Evolutionary conservation across 2,888 invertebrate species (phyloP), one percentile per base, ranked within the genome.

Genomic region (Nemapogon koenigi): DNA sequence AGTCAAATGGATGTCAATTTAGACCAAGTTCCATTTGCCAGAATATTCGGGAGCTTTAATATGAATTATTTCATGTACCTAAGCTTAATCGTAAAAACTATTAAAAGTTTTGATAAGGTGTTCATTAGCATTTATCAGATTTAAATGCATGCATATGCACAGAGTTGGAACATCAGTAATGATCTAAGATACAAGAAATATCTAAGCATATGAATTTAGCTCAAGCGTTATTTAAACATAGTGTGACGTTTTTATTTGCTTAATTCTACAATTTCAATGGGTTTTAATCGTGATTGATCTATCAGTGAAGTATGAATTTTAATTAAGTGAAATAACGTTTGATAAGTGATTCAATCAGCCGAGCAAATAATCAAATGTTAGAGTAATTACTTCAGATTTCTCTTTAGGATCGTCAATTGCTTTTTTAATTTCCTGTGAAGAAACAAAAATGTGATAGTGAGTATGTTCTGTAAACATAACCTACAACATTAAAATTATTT

Each of bases 361-460:
- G 73, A 73, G 66, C 70, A 70, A 64, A 62, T 59, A 67, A 65
- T 58, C 58, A 35, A 39, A 39, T 39, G 53, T 59, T 59, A 66
- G 56, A 68, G 70, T 80, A 79, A 70, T 80, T 81, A 80, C 79
- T 73, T 79, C n/a, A n/a, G n/a, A n/a, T n/a, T n/a, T n/a, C n/a
- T n/a, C n/a, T n/a, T n/a, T n/a, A n/a, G n/a, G n/a, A n/a, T n/a
- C n/a, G n/a, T n/a, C n/a, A n/a, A n/a, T n/a, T n/a, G n/a, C n/a
- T n/a, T n/a, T 76, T 80, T 79, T 71, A 76, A 72, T 71, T 78
- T 78, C 80, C 80, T 80, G 80, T 65, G 75, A 69, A 78, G 67
- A 75, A 67, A 76, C 63, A 72, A 76, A 73, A 64, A 62, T 63
- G 70, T 73, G 67, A 71, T 63, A 76, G 72, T 71, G n/a, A n/a